Evolutionary conservation across 2,113 vertebrate species (phyloP).

Genomic region (Thamnaconus septentrionalis): DNA sequence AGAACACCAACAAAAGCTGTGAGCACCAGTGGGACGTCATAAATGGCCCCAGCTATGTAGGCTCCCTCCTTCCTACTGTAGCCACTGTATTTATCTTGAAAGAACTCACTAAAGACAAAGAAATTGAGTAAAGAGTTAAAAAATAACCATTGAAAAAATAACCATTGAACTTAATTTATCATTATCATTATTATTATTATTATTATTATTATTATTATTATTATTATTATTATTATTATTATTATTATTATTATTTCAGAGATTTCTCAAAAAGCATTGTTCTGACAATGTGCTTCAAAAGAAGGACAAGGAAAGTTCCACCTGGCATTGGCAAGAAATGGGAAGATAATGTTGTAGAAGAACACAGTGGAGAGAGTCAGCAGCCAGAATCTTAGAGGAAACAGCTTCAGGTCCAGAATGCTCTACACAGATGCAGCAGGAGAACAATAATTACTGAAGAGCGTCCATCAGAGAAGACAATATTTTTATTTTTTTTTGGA

Average conservation of each 20-base stretch:
- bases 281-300: no score
- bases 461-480: no score
- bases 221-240: no score
- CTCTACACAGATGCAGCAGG: conserved; percentile 57
- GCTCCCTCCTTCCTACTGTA: conserved; percentile 80
- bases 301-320: conserved; percentile 45
- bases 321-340: conserved; percentile 83
- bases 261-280: no score
- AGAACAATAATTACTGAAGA: neutral
- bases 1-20: conserved; percentile 78
- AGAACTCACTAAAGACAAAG: conserved; percentile 78
- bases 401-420: conserved; percentile 73
- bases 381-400: conserved; percentile 80
- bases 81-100: conserved; percentile 82
- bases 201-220: no score
- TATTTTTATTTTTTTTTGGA: no score
- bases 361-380: conserved; percentile 85
- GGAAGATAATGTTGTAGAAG: conserved; percentile 82
- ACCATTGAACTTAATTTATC: no score
- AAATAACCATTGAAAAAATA: no score
- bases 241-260: no score
- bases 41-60: conserved; percentile 79
- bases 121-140: neutral
- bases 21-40: conserved; percentile 79
- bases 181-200: no score